phyloP scores from a whole-genome alignment of 1,140 invertebrate species.

The Scaptomyza graminum region DNA sequence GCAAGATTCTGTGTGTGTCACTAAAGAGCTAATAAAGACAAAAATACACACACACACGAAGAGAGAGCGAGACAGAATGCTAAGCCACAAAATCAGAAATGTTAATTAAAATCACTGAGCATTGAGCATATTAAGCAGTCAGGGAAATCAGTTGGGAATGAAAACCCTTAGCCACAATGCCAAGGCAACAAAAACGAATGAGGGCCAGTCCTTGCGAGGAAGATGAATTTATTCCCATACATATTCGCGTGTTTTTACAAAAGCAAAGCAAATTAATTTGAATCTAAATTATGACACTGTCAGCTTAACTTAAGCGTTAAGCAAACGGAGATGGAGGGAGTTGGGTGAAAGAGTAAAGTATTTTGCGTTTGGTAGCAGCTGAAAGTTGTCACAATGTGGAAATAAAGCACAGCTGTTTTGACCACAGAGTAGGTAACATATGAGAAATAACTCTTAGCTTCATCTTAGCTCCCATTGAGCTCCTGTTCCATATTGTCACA shows the following conservation, averaged over 20 bases:
- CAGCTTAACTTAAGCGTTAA: conserved; percentile 8
- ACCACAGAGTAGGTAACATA: background rate
- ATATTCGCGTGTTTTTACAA: background rate
- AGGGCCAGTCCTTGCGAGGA: conserved; percentile 2
- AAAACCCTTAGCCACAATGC: conserved; percentile 58
- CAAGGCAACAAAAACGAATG: background rate
- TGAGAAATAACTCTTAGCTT: background rate
- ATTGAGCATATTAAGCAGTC: conserved; percentile 59
- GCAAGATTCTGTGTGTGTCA: conserved; percentile 38
- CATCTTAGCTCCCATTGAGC: no score
- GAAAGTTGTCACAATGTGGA: background rate
- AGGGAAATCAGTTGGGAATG: conserved; percentile 41
- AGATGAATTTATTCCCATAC: conserved; percentile 48
- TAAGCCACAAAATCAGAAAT: conserved; percentile 78
- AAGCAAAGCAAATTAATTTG: conserved; percentile 45
- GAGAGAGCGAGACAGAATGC: background rate
- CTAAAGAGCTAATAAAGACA: conserved; percentile 69
- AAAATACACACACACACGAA: conserved; percentile 8
- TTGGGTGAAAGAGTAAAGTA: background rate
- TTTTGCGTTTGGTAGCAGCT: background rate
- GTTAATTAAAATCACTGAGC: conserved; percentile 79
- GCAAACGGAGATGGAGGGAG: background rate
- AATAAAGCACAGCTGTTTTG: background rate
- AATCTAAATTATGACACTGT: conserved; percentile 52
- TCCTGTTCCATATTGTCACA: no score